Evolutionary conservation across 2,113 vertebrate species (phyloP), one percentile per base, ranked within the genome.

Genomic region (Erythrolamprus reginae): DNA sequence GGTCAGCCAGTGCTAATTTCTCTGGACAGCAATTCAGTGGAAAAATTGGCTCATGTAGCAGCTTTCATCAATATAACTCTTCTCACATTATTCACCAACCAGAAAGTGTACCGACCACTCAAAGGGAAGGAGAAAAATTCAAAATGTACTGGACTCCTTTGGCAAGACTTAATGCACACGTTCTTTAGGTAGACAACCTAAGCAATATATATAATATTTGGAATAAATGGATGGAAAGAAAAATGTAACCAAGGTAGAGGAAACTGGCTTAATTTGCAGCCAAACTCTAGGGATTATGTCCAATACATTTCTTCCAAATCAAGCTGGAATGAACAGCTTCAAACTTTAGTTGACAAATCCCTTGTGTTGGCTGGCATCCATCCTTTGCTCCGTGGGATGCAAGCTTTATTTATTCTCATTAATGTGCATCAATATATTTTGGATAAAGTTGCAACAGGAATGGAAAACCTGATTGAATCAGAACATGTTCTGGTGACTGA

Each of bases 171-270:
- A 52, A 50, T 84, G 19, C 28, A 15, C 0, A 89, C 58, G 89
- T 70, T 83, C 88, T 89, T 61, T 88, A 50, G 48, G 65, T 28
- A 91, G 52, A 33, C 65, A 47, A 52, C 52, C 65, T 53, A 55
- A 38, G 56, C 86, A 65, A 42, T 38, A 21, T 26, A 5, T 21
- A n/a, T 91, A 86, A 91, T 88, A 84, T 90, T 83, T 55, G 24
- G 51, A 48, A 45, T 0, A 86, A 83, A 58, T 2, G 28, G 23
- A 51, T 89, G 87, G 38, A 91, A 70, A 17, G 0, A 90, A 65
- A 87, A 93, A 89, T n/a, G 61, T 89, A 91, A 77, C 13, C 15
- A n/a, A 91, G 83, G 90, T 13, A 58, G 47, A 28, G 61, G 1
- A 0, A 6, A 24, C 0, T 51, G n/a, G 15, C 45, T 84, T 56